Conservation (phyloP, 53 echinoderm and acorn worm species). For the Mesocentrotus franciscanus region DNA sequence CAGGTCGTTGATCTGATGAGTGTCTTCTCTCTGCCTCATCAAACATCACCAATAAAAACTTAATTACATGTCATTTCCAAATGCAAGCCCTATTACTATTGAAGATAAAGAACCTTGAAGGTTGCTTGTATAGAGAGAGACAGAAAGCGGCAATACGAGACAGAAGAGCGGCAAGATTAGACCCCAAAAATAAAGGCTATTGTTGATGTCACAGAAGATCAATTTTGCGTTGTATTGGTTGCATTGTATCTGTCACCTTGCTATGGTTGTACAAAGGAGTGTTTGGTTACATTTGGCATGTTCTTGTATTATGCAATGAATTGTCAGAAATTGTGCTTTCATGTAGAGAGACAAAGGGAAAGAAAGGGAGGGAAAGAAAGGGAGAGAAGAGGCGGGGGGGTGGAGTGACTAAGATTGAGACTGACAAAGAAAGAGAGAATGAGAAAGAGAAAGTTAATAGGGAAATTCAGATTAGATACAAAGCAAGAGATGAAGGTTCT, state of each 20-base stretch:
- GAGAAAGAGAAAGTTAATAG: not conserved
- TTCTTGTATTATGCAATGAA: not conserved
- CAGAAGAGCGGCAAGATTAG: not conserved
- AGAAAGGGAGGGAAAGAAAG: not conserved
- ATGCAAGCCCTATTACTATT: slow-evolving; percentile 17
- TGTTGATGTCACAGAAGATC: not conserved
- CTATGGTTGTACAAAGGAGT: not conserved
- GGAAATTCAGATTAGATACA: not conserved
- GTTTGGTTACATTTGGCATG: not conserved
- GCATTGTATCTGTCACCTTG: slow-evolving; percentile 1
- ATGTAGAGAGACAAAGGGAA: not conserved
- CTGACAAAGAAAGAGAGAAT: not conserved
- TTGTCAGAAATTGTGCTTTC: not conserved
- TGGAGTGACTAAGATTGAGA: not conserved
- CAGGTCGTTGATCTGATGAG: slow-evolving; percentile 21
- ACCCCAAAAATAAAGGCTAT: not conserved
- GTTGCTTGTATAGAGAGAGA: not conserved
- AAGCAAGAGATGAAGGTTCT: not conserved
- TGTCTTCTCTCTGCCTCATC: slow-evolving; percentile 1
- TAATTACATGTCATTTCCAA: slow-evolving; percentile 43
- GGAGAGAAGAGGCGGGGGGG: not conserved
- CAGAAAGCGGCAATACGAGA: not conserved
- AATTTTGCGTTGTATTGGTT: not conserved
- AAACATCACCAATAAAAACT: slow-evolving; percentile 22
- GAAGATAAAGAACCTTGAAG: not conserved